A percentile compares a stretch with the other conserved stretches of the same genome.
phyloP scores from a whole-genome alignment of 92 coral and sea anemone genomes.

The Siderastrea siderea region DNA sequence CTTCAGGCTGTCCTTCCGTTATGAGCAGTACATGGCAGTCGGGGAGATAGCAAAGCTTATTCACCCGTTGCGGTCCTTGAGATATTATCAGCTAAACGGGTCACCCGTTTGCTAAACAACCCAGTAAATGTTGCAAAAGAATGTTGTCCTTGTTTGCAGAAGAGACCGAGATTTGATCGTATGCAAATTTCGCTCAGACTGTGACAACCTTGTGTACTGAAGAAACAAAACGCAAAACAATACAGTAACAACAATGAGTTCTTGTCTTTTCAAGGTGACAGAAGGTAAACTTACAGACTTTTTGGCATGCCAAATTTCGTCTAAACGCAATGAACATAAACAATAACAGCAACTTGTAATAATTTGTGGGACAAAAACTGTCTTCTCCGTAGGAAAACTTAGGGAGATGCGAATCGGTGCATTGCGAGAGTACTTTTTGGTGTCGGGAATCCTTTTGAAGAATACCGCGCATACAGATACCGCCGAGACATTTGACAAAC shows the following conservation, averaged over 20 bases:
- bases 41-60: background rate
- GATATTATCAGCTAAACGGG: background rate
- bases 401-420: background rate
- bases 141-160: constrained; percentile 59
- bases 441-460: constrained; percentile 16
- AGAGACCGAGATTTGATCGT: constrained; percentile 25
- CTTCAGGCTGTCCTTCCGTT: background rate
- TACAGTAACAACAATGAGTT: constrained; percentile 46
- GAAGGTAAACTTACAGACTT: constrained; percentile 27
- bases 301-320: background rate
- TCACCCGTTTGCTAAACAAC: constrained; percentile 65
- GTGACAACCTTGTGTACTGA: constrained; percentile 48
- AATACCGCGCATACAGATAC: constrained; percentile 15
- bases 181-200: constrained; percentile 67
- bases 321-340: background rate
- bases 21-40: background rate
- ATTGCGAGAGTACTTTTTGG: background rate
- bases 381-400: background rate
- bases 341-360: background rate
- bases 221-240: constrained; percentile 56
- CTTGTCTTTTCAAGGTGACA: constrained; percentile 25
- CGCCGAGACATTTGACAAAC: constrained; percentile 30
- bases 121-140: constrained; percentile 74
- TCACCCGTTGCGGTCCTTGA: background rate
- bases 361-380: background rate